A percentile compares a stretch with the other conserved stretches of the same genome.
Evolutionary conservation across 2,113 vertebrate species (phyloP).

Genomic region (Cottus gobio): DNA sequence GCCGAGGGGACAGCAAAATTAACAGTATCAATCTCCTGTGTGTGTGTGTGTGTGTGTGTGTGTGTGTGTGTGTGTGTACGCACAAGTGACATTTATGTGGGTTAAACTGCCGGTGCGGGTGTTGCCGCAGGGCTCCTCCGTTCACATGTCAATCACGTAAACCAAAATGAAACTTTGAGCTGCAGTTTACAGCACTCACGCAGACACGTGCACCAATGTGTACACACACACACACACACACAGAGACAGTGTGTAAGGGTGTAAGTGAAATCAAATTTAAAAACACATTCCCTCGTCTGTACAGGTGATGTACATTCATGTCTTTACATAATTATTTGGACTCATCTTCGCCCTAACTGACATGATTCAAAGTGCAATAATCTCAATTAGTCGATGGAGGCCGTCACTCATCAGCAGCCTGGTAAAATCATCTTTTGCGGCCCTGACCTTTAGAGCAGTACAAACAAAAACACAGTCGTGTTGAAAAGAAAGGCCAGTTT

Average conservation of each 20-base stretch:
- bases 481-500: neutral
- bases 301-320: neutral
- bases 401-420: neutral
- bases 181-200: conserved; percentile 3
- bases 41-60: neutral
- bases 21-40: conserved; percentile 6
- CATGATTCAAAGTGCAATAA: neutral
- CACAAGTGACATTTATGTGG: conserved; percentile 22
- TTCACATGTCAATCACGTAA: conserved; percentile 56
- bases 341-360: neutral
- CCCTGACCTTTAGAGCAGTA: conserved; percentile 2
- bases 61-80: conserved; percentile 4
- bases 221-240: neutral
- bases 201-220: neutral
- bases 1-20: conserved; percentile 1
- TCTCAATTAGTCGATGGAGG: neutral
- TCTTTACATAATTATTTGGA: neutral
- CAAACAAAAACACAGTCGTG: neutral
- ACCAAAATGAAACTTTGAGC: conserved; percentile 40
- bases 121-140: conserved; percentile 14
- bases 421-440: conserved; percentile 14
- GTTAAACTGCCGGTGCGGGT: conserved; percentile 40
- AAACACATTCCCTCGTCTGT: too few relatives aligned
- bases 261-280: neutral
- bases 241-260: neutral